A percentile compares a stretch with the other conserved stretches of the same genome.
Conservation (phyloP, 2,113 vertebrate species). For the Ammodytes dubius region DNA sequence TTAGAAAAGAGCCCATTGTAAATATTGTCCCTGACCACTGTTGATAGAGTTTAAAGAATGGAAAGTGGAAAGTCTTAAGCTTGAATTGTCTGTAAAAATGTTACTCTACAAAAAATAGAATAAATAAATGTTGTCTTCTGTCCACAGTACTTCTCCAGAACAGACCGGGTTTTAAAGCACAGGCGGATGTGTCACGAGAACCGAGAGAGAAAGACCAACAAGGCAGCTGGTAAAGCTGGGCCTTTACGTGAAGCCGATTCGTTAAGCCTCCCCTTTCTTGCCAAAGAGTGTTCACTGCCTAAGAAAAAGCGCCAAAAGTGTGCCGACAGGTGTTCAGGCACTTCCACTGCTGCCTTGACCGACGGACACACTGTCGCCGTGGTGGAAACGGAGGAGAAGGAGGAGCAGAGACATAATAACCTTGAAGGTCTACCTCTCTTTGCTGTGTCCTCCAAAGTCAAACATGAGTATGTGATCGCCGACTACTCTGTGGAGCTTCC, state of each 20-base stretch:
- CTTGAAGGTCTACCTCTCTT: constrained; percentile 92
- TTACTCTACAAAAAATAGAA: not conserved
- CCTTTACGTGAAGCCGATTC: constrained; percentile 87
- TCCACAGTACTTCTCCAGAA: constrained; percentile 96
- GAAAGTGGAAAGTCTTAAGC: not conserved
- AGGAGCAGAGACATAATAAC: constrained; percentile 89
- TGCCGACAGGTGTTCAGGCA: constrained; percentile 85
- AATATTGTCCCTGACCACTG: not conserved
- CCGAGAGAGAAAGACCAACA: constrained; percentile 92
- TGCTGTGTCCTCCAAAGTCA: constrained; percentile 93
- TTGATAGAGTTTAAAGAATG: not conserved
- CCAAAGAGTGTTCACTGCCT: constrained; percentile 93
- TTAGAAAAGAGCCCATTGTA: no score
- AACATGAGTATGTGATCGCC: constrained; percentile 95
- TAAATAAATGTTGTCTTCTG: constrained; percentile 22
- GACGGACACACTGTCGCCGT: constrained; percentile 66
- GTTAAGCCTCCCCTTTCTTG: constrained; percentile 84
- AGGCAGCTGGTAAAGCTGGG: constrained; percentile 90
- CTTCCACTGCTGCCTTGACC: constrained; percentile 53
- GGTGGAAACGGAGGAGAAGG: constrained; percentile 84
- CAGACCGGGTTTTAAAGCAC: constrained; percentile 98
- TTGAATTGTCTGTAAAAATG: not conserved
- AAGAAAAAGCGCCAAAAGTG: constrained; percentile 97
- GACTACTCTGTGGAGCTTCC: constrained; percentile 95
- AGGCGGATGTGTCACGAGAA: constrained; percentile 99